These are phyloP conservation scores for Henricia sp. DNA, from an alignment of 53 echinoderm and acorn worm genomes.

Conservation along the genomic window DNA sequence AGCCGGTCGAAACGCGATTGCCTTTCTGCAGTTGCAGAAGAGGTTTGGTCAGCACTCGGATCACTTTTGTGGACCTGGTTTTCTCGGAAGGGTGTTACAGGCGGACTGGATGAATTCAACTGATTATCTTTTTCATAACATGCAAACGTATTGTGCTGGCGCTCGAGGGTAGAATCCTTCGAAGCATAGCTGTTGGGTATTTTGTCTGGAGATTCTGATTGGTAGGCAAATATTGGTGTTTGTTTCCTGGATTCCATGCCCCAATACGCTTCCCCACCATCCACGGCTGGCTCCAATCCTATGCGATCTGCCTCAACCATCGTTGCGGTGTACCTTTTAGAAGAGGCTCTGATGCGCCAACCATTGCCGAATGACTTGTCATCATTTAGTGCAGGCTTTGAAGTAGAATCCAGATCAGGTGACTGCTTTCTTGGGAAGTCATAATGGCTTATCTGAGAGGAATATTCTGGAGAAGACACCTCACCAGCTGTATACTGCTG, in stretches of 20 bases:
- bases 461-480: not conserved
- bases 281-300: constrained; percentile 34
- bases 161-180: not conserved
- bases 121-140: not conserved
- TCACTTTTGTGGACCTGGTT: not conserved
- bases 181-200: not conserved
- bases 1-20: constrained; percentile 66
- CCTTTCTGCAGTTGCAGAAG: constrained; percentile 49
- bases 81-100: not conserved
- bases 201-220: not conserved
- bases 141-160: not conserved
- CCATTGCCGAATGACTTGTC: constrained; percentile 7
- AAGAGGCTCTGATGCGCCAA: constrained; percentile 48
- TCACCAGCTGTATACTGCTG: constrained; percentile 16
- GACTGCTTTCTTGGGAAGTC: constrained; percentile 30
- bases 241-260: constrained; percentile 35
- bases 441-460: constrained; percentile 21
- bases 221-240: constrained; percentile 5
- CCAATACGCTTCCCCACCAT: constrained; percentile 58
- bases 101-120: not conserved
- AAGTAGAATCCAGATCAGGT: constrained; percentile 3
- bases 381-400: not conserved
- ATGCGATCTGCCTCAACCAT: constrained; percentile 50
- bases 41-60: not conserved
- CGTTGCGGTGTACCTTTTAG: constrained; percentile 15